Conservation (phyloP, 2,888 invertebrate species). For the Acanthacorydalis orientalis region DNA sequence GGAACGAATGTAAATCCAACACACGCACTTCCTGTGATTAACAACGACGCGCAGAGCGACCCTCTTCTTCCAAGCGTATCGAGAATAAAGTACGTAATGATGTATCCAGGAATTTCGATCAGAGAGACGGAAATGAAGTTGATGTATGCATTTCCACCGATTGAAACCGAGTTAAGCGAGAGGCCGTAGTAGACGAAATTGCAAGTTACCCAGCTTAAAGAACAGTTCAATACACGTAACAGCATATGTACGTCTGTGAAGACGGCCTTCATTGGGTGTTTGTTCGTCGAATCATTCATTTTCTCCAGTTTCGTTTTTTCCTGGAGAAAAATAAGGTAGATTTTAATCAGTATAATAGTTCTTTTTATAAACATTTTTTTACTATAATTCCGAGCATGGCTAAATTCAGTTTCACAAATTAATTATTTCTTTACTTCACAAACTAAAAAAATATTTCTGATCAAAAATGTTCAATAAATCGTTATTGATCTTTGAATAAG, state of each 20-base stretch:
- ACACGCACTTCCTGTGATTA: conserved; percentile 43
- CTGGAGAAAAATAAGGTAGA: background rate
- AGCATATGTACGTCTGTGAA: conserved; percentile 14
- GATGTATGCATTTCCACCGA: conserved; percentile 60
- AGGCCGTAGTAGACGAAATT: conserved; percentile 68
- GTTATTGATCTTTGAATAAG: too few species aligned
- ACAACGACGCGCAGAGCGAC: conserved; percentile 41
- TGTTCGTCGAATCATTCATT: background rate
- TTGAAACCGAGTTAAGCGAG: conserved; percentile 56
- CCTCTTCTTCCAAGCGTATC: conserved; percentile 45
- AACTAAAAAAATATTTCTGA: too few species aligned
- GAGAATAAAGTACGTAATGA: conserved; percentile 42
- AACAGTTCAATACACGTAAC: conserved; percentile 41
- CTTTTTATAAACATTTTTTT: too few species aligned
- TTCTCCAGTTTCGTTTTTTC: background rate
- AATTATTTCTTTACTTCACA: too few species aligned
- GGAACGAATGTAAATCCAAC: background rate
- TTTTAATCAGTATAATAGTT: too few species aligned
- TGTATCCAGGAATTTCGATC: conserved; percentile 58
- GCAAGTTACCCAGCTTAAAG: conserved; percentile 66
- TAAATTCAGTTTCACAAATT: too few species aligned
- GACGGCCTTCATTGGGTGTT: background rate
- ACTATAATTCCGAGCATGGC: too few species aligned
- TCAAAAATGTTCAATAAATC: too few species aligned
- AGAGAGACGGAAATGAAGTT: conserved; percentile 54